Percentiles rank a stretch among this genome's conserved stretches.
These are phyloP conservation scores for Druon quercuslanigerum DNA, from an alignment of 1,140 invertebrate genomes.

Conservation along the genomic window DNA sequence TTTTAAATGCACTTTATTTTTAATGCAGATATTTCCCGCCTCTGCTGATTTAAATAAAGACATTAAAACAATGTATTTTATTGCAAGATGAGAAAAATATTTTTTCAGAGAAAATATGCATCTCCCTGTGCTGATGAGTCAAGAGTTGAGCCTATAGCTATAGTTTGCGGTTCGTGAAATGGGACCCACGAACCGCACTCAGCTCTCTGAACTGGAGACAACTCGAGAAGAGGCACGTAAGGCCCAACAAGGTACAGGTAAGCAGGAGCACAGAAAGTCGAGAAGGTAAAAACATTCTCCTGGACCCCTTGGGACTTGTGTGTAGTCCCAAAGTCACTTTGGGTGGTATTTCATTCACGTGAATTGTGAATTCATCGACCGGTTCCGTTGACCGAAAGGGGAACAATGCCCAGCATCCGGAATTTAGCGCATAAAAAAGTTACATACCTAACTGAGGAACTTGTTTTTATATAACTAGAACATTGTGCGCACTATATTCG, in stretches of 20 bases:
- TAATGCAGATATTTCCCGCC: no score
- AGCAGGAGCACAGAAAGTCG: constrained; percentile 57
- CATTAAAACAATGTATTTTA: no score
- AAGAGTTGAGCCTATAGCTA: no score
- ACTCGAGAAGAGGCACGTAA: constrained; percentile 46
- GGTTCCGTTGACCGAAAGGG: not conserved
- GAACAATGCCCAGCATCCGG: not conserved
- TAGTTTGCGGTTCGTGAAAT: not conserved
- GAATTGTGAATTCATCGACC: constrained; percentile 5
- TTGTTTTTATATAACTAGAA: not conserved
- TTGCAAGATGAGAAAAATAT: no score
- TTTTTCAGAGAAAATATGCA: no score
- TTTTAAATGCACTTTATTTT: no score
- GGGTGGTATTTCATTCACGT: constrained; percentile 16
- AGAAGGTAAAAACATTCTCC: constrained; percentile 42
- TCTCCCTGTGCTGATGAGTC: no score
- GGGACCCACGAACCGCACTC: constrained; percentile 11
- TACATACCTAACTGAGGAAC: constrained; percentile 29
- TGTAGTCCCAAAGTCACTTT: constrained; percentile 8
- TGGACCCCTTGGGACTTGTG: constrained; percentile 12
- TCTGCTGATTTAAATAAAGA: no score
- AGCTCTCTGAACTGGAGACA: not conserved
- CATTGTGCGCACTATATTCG: no score
- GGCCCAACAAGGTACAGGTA: constrained; percentile 59
- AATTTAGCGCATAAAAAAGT: constrained; percentile 32